phyloP scores from a whole-genome alignment of 1,140 invertebrate species.

The Drosophila sturtevanti region DNA sequence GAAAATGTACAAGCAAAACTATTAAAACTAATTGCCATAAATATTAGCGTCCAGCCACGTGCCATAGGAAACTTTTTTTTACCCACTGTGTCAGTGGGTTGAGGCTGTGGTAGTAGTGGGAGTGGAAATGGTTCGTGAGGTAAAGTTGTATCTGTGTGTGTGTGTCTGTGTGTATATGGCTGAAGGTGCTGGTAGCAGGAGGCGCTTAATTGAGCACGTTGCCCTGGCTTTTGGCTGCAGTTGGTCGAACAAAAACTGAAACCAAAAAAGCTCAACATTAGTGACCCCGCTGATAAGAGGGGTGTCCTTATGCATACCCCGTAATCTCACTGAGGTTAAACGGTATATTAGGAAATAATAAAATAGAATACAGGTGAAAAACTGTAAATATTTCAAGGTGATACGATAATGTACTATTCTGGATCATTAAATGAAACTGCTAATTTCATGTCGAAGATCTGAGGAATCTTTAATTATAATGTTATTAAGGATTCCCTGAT shows the following conservation, averaged over 20 bases:
- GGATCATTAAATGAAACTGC: too few relatives aligned
- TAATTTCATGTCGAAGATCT: too few relatives aligned
- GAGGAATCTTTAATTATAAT: too few relatives aligned
- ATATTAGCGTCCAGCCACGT: constrained; percentile 76
- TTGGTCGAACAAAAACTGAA: constrained; percentile 31
- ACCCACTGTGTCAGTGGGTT: constrained; percentile 18
- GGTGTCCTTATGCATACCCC: neutral
- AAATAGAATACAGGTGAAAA: too few relatives aligned
- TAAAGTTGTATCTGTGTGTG: neutral
- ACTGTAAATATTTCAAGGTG: too few relatives aligned
- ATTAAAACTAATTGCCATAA: constrained; percentile 81
- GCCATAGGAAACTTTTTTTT: constrained; percentile 59
- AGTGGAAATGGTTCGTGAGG: constrained; percentile 1
- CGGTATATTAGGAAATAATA: neutral
- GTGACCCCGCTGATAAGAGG: neutral
- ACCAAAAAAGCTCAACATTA: constrained; percentile 17
- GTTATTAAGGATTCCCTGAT: too few relatives aligned
- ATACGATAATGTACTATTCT: too few relatives aligned
- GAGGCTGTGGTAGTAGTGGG: constrained; percentile 11
- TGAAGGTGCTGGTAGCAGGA: constrained; percentile 5
- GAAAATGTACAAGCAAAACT: constrained; percentile 74
- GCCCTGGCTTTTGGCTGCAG: constrained; percentile 51
- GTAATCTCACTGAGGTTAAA: neutral
- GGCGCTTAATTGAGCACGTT: constrained; percentile 75
- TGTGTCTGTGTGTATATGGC: neutral